These are phyloP conservation scores for Danaus plexippus DNA, from an alignment of 1,140 invertebrate genomes.

Conservation along the genomic window DNA sequence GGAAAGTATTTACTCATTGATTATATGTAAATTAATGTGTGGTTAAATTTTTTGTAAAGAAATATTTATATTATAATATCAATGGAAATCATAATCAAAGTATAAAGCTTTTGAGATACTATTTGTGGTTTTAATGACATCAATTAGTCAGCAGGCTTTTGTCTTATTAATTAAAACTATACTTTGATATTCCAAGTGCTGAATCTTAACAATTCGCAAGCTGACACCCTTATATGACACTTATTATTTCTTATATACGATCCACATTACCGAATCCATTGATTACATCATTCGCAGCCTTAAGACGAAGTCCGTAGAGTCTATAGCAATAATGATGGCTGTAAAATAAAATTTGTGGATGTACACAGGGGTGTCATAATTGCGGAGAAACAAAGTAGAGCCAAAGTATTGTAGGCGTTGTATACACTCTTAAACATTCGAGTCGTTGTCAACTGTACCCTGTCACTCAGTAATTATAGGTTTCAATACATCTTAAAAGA, in stretches of 20 bases:
- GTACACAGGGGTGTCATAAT: constrained; percentile 64
- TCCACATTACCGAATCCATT: background rate
- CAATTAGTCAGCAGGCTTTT: constrained; percentile 17
- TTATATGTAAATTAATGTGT: too few species aligned
- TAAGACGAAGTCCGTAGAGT: constrained; percentile 15
- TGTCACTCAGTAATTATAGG: constrained; percentile 55
- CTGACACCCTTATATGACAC: constrained; percentile 32
- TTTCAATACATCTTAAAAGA: constrained; percentile 44
- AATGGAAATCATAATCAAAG: too few species aligned
- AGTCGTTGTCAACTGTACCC: constrained; percentile 55
- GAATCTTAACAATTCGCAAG: constrained; percentile 30
- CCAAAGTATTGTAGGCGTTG: constrained; percentile 63
- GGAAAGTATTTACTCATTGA: too few species aligned
- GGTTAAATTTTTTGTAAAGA: too few species aligned
- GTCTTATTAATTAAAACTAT: constrained; percentile 22
- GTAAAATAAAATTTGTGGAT: constrained; percentile 30
- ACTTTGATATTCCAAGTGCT: constrained; percentile 17
- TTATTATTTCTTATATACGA: constrained; percentile 29
- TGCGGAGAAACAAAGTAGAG: constrained; percentile 63
- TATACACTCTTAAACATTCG: constrained; percentile 60
- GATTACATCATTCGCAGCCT: constrained; percentile 15
- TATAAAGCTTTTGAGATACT: too few species aligned
- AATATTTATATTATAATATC: too few species aligned
- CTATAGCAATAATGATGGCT: constrained; percentile 3
- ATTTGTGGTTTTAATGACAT: constrained; percentile 1